Conservation (phyloP, 2,797 vertebrate species). For the Hylomyscus alleni region DNA sequence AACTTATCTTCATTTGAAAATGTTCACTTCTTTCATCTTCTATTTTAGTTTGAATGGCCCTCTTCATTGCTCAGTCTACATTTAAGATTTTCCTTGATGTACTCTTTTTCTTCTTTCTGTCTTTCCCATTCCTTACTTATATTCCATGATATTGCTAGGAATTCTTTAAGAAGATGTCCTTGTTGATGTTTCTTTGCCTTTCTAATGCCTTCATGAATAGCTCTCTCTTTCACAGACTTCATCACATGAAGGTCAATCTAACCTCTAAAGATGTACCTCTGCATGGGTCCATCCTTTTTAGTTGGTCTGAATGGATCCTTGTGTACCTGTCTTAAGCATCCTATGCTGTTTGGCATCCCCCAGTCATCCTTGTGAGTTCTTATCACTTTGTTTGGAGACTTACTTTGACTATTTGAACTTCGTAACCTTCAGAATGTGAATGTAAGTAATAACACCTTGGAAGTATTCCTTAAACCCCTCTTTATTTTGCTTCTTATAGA, state of each 20-base stretch:
- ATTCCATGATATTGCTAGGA: conserved; percentile 26
- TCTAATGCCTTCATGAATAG: conserved; percentile 5
- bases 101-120: not conserved
- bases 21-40: not conserved
- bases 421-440: conserved; percentile 2
- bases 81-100: not conserved
- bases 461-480: not conserved
- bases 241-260: not conserved
- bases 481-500: conserved; percentile 42
- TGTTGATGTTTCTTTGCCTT: not conserved
- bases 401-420: conserved; percentile 17
- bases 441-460: not conserved
- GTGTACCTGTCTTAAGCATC: not conserved
- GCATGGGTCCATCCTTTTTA: not conserved
- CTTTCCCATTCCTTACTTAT: conserved; percentile 7
- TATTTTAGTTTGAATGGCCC: not conserved
- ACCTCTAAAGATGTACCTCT: not conserved
- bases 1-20: not conserved
- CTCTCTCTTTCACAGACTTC: not conserved
- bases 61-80: not conserved
- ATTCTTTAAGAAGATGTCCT: conserved; percentile 16
- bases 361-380: not conserved
- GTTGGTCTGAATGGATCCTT: not conserved
- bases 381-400: not conserved
- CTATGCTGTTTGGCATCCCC: not conserved